Evolutionary conservation across 2,888 invertebrate species (phyloP), one percentile per base, ranked within the genome.

Genomic region (Chrysina gloriosa): DNA sequence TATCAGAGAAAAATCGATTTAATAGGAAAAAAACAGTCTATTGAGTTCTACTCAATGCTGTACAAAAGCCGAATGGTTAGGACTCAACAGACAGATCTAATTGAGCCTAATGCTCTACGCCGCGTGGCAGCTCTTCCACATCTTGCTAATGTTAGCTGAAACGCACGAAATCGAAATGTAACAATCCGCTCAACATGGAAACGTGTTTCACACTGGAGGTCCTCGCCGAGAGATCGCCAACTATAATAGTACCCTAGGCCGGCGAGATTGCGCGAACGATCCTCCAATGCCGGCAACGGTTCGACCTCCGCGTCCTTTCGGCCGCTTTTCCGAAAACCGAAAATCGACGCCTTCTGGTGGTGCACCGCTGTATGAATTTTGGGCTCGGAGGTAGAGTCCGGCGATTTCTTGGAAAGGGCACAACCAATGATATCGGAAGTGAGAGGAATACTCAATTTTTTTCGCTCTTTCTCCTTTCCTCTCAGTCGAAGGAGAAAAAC

Each of bases 101-200:
- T 39, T 58, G 58, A 25, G 23, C 25, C 39, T 39, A 23, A n/a
- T 39, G 3, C 5, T 45, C 50, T 68, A 68, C 65, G 68, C 68
- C 34, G 68, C 68, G 68, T 68, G 68, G 65, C 68, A 68, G 58
- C 68, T 68, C 68, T 68, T 68, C 68, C 68, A 68, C 68, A 68
- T 68, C 47, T 58, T 42, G 65, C 65, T 34, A 42, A 52, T 47
- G 64, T 65, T 65, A 68, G 48, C 65, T 65, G 47, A 23, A 21
- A 56, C 65, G 27, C 19, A 14, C 34, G 39, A 65, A 58, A 50
- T 19, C 14, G 61, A 48, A 19, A 34, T 23, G 14, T 29, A 29
- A 54, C 31, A 21, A 54, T 39, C 47, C 48, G 52, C 14, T 48
- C 68, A 54, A 50, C 58, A 65, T 65, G 36, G 21, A 58, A 65